phyloP scores from a whole-genome alignment of 2,888 invertebrate genomes.

The Xylophagus ater region DNA sequence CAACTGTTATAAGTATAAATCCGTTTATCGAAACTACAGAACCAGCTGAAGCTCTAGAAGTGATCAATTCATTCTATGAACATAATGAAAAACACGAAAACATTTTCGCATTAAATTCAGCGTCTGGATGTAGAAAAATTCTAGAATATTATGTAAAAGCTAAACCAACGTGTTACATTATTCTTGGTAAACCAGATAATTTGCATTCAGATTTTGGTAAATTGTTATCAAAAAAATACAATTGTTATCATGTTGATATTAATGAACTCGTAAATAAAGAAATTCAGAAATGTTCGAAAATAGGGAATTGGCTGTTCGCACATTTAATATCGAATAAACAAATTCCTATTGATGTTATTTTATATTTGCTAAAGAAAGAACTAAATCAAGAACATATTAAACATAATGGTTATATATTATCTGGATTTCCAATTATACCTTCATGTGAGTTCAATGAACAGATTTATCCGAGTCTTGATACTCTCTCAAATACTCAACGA shows the following conservation, averaged over 20 bases:
- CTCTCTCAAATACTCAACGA: too few relatives aligned
- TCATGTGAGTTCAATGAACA: not conserved
- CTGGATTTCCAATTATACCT: slow-evolving; percentile 48
- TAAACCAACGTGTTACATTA: slow-evolving; percentile 43
- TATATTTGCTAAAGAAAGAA: slow-evolving; percentile 44
- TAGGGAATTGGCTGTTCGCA: slow-evolving; percentile 48
- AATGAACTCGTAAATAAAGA: slow-evolving; percentile 45
- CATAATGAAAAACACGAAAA: too few relatives aligned
- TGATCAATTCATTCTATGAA: too few relatives aligned
- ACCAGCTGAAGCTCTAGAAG: too few relatives aligned
- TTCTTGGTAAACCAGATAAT: slow-evolving; percentile 49
- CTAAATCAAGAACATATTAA: slow-evolving; percentile 41
- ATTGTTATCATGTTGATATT: slow-evolving; percentile 49
- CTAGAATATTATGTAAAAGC: slow-evolving; percentile 9
- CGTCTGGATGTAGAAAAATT: too few relatives aligned
- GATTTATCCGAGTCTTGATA: not conserved
- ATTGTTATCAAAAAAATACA: slow-evolving; percentile 45
- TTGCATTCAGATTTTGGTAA: slow-evolving; percentile 45
- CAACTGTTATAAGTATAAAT: too few relatives aligned
- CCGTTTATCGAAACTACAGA: too few relatives aligned
- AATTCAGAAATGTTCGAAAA: slow-evolving; percentile 43
- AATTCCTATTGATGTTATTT: slow-evolving; percentile 42
- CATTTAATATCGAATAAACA: slow-evolving; percentile 45
- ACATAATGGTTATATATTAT: slow-evolving; percentile 53
- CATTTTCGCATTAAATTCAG: too few relatives aligned